These are phyloP conservation scores for Conomelus anceps DNA, from an alignment of 2,888 invertebrate species.

Conservation along the genomic window DNA sequence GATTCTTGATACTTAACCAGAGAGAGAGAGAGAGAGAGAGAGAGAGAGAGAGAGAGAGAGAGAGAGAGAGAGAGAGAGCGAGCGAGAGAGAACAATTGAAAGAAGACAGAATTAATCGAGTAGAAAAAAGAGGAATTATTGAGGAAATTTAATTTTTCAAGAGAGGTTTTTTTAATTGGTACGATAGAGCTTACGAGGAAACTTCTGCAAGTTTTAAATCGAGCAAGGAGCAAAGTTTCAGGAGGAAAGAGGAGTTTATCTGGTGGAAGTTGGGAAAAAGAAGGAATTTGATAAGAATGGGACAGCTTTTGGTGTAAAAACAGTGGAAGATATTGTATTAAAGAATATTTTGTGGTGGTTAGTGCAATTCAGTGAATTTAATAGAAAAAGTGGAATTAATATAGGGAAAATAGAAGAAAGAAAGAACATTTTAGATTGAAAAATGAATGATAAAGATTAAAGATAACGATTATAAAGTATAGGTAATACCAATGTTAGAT, in stretches of 20 bases:
- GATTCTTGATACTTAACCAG: background rate
- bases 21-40: slow-evolving; percentile 11
- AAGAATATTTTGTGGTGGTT: too few relatives aligned
- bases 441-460: too few relatives aligned
- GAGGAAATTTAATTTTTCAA: background rate
- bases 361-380: too few relatives aligned
- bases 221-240: too few relatives aligned
- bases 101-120: background rate
- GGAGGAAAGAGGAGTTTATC: background rate
- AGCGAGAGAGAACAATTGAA: background rate
- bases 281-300: background rate
- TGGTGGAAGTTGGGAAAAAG: background rate
- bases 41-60: slow-evolving; percentile 7
- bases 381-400: too few relatives aligned
- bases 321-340: background rate
- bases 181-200: background rate
- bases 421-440: too few relatives aligned
- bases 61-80: background rate
- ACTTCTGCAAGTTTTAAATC: too few relatives aligned
- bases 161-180: background rate
- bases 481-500: too few relatives aligned
- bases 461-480: too few relatives aligned
- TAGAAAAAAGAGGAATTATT: background rate
- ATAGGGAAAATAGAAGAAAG: too few relatives aligned
- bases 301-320: background rate